Base-by-base conservation (phyloP, 35 echinoderm and acorn worm genomes). In the Lytechinus pictus region DNA sequence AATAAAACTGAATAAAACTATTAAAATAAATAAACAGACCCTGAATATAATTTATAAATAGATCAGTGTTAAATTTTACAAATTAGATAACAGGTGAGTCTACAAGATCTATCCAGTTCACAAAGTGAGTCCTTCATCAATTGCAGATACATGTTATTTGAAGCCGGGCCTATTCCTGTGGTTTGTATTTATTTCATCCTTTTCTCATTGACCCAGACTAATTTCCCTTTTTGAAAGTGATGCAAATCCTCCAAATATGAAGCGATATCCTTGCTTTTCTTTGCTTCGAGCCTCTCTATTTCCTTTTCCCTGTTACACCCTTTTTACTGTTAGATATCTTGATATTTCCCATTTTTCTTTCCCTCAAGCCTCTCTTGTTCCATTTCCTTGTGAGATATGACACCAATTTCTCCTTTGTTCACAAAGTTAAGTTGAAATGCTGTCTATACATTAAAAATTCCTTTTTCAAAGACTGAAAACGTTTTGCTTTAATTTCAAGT, bases 161-260 rank as follows among this genome's bases (percentile, higher is more conserved):
- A 79, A 79, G 66, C 66, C 6, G 66, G 66, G n/a, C 19, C 66
- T 16, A 79, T 79, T 79, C 66, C 66, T 79, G 66, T 79, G 66
- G 66, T 79, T 79, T 79, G 66, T 24, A 24, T 16, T 79, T 24
- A 14, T 16, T 79, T 79, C 19, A 19, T n/a, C 66, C 66, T 16
- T 6, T 79, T 79, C 66, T 79, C 66, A 24, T 79, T 79, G 66
- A 79, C 66, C 66, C 66, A 79, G 66, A 79, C 66, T 79, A 16
- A 79, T 79, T 79, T 79, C 66, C 66, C 66, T 79, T 79, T 79
- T n/a, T 79, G 66, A 79, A 79, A 79, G 66, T 79, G 66, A 79
- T 79, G 66, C 66, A 19, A 79, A 79, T 79, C 66, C 66, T 24
- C 4, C 4, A 7, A 79, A 79, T 24, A 79, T n/a, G 19, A 79